Evolutionary conservation across 30 jellyfish, hydroid and myxozoan genomes (phyloP).

Genomic region (Nemopilema nomurai): DNA sequence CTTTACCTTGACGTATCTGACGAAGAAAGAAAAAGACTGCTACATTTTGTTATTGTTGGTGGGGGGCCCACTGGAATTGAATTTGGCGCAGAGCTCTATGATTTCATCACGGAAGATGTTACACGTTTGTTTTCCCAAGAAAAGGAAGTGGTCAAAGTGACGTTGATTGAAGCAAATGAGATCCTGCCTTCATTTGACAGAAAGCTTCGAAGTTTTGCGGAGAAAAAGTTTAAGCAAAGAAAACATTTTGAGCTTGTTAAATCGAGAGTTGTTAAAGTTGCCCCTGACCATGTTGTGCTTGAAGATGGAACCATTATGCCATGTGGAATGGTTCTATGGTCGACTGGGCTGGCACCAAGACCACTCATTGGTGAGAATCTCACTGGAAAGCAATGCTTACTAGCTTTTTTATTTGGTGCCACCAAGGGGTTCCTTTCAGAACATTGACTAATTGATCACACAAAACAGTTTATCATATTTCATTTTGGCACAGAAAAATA

Average conservation of each 20-base stretch:
- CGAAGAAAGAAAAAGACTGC: conserved; percentile 75
- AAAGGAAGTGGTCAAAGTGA: conserved; percentile 78
- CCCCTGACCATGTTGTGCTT: conserved; percentile 69
- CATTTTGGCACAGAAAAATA: too few species aligned
- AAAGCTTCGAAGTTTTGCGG: conserved; percentile 81
- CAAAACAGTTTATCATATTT: too few species aligned
- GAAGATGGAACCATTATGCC: conserved; percentile 79
- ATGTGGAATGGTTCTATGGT: conserved; percentile 97
- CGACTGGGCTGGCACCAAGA: conserved; percentile 96
- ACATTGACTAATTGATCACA: too few species aligned
- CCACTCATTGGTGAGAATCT: conserved; percentile 60
- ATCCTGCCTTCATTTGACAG: conserved; percentile 93
- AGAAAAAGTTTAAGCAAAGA: conserved; percentile 73
- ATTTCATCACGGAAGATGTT: conserved; percentile 95
- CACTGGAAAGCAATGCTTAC: not conserved
- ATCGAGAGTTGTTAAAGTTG: conserved; percentile 90
- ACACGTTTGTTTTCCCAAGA: conserved; percentile 89
- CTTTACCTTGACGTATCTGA: conserved; percentile 73
- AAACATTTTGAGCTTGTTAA: conserved; percentile 61
- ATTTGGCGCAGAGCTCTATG: conserved; percentile 98
- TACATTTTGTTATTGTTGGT: conserved; percentile 97
- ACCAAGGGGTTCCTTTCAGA: too few species aligned
- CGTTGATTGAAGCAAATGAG: conserved; percentile 92
- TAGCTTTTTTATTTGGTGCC: not conserved
- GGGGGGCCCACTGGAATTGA: conserved; percentile 99